These are phyloP conservation scores for Ecliptopera silaceata DNA, from an alignment of 2,888 invertebrate genomes.

Conservation along the genomic window DNA sequence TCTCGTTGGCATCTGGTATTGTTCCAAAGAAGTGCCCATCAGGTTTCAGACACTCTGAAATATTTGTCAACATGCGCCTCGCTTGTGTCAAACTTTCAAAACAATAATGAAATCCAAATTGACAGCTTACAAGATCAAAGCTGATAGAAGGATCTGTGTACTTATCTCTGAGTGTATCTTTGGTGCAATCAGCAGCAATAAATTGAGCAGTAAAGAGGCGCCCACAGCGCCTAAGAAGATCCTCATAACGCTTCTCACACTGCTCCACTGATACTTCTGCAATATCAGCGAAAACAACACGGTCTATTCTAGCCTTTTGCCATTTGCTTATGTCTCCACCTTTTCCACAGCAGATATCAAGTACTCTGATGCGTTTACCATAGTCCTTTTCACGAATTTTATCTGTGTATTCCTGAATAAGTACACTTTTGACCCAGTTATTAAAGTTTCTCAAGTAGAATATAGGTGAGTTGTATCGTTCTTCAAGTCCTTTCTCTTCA, in stretches of 20 bases:
- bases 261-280: constrained; percentile 96
- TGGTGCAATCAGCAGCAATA: constrained; percentile 95
- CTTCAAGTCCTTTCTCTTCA: constrained; percentile 90
- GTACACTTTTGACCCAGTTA: constrained; percentile 98
- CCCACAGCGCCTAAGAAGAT: constrained; percentile 78
- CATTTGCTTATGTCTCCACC: constrained; percentile 99
- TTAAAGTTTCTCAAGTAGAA: constrained; percentile 98
- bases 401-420: constrained; percentile 92
- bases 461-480: constrained; percentile 94
- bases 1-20: constrained; percentile 96
- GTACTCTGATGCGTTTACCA: constrained; percentile 87
- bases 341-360: constrained; percentile 99
- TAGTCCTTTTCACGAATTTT: constrained; percentile 86
- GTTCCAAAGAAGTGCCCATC: constrained; percentile 99
- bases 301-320: constrained; percentile 91
- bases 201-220: constrained; percentile 93
- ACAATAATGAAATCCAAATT: constrained; percentile 99
- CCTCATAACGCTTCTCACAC: constrained; percentile 92
- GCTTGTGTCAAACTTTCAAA: constrained; percentile 96
- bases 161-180: constrained; percentile 88
- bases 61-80: constrained; percentile 95
- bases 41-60: constrained; percentile 92
- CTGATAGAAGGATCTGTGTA: constrained; percentile 90
- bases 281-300: constrained; percentile 96
- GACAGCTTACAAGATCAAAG: constrained; percentile 96